Evolutionary conservation across 2,113 vertebrate species (phyloP).

Genomic region (Rhombomys opimus): DNA sequence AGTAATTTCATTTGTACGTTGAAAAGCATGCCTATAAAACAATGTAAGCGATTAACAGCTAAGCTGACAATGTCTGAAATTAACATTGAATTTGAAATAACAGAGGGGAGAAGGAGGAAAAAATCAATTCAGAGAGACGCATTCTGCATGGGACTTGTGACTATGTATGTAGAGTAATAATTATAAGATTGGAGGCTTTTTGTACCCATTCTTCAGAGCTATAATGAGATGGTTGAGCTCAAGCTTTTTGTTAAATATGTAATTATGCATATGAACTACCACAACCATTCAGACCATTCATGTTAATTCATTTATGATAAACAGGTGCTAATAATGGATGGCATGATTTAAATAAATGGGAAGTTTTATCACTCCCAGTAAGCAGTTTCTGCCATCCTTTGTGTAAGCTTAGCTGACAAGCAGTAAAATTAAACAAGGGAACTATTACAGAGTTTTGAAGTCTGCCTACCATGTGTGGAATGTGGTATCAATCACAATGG

Average conservation of each 20-base stretch:
- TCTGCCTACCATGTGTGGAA: not conserved
- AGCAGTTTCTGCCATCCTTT: slow-evolving; percentile 10
- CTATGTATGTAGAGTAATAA: not conserved
- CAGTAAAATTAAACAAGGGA: not conserved
- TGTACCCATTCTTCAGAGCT: not conserved
- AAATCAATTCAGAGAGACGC: not conserved
- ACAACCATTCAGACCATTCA: not conserved
- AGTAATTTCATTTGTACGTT: not conserved
- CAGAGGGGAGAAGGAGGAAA: not conserved
- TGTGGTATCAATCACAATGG: not conserved
- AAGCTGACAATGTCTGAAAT: not conserved
- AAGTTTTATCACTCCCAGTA: slow-evolving; percentile 16
- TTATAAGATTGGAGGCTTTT: slow-evolving; percentile 22
- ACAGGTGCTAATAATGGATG: not conserved
- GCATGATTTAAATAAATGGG: not conserved
- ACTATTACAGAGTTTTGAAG: not conserved
- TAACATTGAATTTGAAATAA: not conserved
- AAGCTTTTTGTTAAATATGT: not conserved
- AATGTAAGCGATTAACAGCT: not conserved
- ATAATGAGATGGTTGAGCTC: not conserved
- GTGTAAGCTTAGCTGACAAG: slow-evolving; percentile 21
- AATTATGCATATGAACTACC: not conserved
- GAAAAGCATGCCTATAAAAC: slow-evolving; percentile 1
- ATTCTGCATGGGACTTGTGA: not conserved
- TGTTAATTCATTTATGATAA: slow-evolving; percentile 44